These are phyloP conservation scores for Pluvialis apricaria DNA, from an alignment of 2,113 vertebrate genomes.

Conservation along the genomic window DNA sequence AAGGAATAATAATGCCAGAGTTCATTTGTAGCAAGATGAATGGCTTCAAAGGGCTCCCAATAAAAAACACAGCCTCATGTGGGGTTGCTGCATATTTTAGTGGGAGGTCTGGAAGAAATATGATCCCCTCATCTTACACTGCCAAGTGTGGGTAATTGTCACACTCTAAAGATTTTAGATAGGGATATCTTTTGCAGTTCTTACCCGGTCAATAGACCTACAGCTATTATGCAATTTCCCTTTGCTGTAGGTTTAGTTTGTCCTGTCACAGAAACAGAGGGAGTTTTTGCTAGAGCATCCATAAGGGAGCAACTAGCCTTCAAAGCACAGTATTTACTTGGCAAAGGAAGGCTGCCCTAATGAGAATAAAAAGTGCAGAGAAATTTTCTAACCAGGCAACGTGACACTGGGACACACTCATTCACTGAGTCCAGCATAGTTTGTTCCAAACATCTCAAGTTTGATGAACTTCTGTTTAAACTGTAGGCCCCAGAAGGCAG, in stretches of 20 bases:
- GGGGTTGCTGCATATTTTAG: neutral
- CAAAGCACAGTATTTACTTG: neutral
- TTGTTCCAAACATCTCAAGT: neutral
- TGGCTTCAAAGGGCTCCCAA: neutral
- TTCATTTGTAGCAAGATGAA: neutral
- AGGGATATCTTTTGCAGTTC: neutral
- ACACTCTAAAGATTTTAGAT: neutral
- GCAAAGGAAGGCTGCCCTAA: neutral
- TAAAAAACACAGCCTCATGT: neutral
- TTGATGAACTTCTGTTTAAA: neutral
- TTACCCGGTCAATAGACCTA: neutral
- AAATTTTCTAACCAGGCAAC: neutral
- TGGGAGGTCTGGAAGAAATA: slow-evolving; percentile 9
- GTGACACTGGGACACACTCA: neutral
- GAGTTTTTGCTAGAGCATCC: neutral
- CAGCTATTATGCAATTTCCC: neutral
- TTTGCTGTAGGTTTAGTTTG: neutral
- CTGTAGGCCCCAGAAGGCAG: neutral
- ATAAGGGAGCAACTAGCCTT: neutral
- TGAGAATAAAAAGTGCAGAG: neutral
- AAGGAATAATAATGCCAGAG: neutral
- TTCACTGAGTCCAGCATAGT: neutral
- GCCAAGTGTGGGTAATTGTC: neutral
- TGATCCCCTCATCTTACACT: neutral
- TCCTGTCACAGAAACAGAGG: neutral